These are phyloP conservation scores for Mionectes macconnelli DNA, from an alignment of 2,113 vertebrate genomes.

Conservation along the genomic window DNA sequence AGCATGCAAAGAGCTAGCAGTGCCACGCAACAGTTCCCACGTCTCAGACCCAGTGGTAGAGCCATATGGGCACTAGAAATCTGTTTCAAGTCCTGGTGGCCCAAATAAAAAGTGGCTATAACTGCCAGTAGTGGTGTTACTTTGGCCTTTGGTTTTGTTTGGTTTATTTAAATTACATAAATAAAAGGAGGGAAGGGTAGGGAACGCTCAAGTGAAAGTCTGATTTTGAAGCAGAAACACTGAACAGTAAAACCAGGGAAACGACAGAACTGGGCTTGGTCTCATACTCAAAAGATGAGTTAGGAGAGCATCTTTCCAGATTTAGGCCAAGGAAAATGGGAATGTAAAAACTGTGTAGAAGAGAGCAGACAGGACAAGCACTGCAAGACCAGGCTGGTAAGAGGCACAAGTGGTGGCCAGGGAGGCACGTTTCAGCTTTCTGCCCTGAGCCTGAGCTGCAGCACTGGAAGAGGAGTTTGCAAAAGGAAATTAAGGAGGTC, in stretches of 20 bases:
- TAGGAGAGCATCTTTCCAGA: background rate
- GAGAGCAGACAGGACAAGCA: background rate
- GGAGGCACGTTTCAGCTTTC: background rate
- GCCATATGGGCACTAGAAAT: background rate
- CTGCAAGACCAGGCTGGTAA: background rate
- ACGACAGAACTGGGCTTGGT: background rate
- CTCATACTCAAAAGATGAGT: fast-evolving
- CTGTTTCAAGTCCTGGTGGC: background rate
- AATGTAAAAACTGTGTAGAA: background rate
- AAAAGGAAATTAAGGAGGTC: background rate
- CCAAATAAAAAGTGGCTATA: background rate
- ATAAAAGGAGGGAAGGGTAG: background rate
- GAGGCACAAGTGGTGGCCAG: background rate
- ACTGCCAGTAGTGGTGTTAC: background rate
- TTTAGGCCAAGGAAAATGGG: background rate
- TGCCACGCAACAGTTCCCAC: background rate
- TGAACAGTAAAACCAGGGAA: background rate
- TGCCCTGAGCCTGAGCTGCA: background rate
- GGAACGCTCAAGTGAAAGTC: background rate
- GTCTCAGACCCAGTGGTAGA: background rate
- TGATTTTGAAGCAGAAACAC: background rate
- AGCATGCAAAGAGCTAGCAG: fast-evolving
- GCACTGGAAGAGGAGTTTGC: background rate
- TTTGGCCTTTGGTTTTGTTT: background rate
- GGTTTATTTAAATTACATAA: background rate